A percentile compares a stretch with the other conserved stretches of the same genome.
Evolutionary conservation across 2,797 vertebrate species (phyloP).

Genomic region (Amblyraja radiata): DNA sequence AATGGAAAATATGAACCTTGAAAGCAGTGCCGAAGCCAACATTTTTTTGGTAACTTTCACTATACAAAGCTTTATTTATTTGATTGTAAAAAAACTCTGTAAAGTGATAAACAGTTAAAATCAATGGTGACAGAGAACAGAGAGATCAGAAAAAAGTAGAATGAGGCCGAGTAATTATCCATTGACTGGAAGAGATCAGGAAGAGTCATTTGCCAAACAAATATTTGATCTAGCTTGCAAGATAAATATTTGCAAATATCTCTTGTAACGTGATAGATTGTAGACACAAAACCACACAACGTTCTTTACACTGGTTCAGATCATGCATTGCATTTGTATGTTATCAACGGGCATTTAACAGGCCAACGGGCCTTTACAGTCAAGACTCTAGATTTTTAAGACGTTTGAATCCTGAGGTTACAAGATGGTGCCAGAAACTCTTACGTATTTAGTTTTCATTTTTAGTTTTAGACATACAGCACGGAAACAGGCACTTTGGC

Average conservation of each 20-base stretch:
- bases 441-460: too few species aligned
- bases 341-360: neutral
- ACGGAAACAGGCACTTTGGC: too few species aligned
- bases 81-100: neutral
- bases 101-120: constrained; percentile 30
- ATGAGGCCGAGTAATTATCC: constrained; percentile 19
- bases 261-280: constrained; percentile 15
- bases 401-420: too few species aligned
- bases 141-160: neutral
- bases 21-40: neutral
- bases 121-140: constrained; percentile 18
- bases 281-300: neutral
- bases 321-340: neutral
- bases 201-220: constrained; percentile 24
- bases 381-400: too few species aligned
- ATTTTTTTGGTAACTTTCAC: neutral
- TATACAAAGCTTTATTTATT: constrained; percentile 11
- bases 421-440: too few species aligned
- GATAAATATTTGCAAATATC: constrained; percentile 6
- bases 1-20: constrained; percentile 29
- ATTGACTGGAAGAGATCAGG: neutral
- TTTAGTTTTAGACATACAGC: too few species aligned
- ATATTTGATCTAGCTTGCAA: constrained; percentile 30
- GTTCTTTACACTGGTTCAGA: neutral
- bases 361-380: too few species aligned